These are phyloP conservation scores for Dendrolimus punctatus DNA, from an alignment of 1,140 invertebrate species.

Conservation along the genomic window DNA sequence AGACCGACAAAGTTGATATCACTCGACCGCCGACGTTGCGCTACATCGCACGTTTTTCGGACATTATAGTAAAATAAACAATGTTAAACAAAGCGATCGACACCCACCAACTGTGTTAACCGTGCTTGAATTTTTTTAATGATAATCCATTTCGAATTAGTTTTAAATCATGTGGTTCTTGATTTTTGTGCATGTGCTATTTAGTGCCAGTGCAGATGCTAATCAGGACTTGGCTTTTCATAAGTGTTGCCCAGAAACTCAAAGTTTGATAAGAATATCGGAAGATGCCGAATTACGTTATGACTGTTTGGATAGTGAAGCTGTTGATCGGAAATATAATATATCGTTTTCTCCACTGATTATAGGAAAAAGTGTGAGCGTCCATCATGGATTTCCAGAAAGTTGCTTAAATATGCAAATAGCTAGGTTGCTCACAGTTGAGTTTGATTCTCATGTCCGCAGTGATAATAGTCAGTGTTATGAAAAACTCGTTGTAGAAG, in stretches of 20 bases:
- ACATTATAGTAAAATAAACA: constrained; percentile 33
- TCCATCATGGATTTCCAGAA: constrained; percentile 34
- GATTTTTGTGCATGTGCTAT: constrained; percentile 22
- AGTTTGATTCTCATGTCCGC: constrained; percentile 20
- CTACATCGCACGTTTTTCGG: constrained; percentile 34
- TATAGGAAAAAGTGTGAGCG: constrained; percentile 26
- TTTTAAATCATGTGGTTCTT: constrained; percentile 33
- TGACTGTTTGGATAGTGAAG: constrained; percentile 33
- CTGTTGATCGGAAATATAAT: constrained; percentile 22
- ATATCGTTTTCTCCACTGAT: constrained; percentile 33
- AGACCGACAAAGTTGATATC: constrained; percentile 20
- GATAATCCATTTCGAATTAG: constrained; percentile 3
- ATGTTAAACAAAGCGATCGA: constrained; percentile 42
- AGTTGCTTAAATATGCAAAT: constrained; percentile 33
- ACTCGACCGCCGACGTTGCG: constrained; percentile 38
- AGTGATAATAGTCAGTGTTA: constrained; percentile 31
- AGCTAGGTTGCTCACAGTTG: constrained; percentile 13
- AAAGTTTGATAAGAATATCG: constrained; percentile 40
- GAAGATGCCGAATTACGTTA: constrained; percentile 26
- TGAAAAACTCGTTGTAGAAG: constrained; percentile 41
- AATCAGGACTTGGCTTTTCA: constrained; percentile 30
- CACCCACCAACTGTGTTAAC: constrained; percentile 40
- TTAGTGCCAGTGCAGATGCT: constrained; percentile 16
- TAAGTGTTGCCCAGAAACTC: constrained; percentile 43
- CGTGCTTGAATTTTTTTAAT: constrained; percentile 22